A percentile compares a stretch with the other conserved stretches of the same genome.
Conservation (phyloP, 2,888 invertebrate species). For the Campaea margaritaria region DNA sequence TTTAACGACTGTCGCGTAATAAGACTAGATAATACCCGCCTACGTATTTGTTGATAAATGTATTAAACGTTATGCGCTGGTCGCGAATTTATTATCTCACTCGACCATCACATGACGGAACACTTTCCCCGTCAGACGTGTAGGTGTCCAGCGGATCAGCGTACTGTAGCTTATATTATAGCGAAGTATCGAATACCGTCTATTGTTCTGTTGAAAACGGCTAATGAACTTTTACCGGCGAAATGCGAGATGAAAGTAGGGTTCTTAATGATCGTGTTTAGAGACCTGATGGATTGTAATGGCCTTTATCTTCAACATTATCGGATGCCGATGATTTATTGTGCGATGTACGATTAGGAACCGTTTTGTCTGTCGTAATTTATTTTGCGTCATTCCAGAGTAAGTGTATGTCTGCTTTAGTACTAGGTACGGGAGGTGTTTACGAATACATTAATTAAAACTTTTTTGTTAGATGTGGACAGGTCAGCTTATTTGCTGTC, state of each 20-base stretch:
- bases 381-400: constrained; percentile 16
- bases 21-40: constrained; percentile 21
- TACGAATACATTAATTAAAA: no score
- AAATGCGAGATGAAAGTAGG: constrained; percentile 64
- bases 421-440: no score
- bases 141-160: constrained; percentile 64
- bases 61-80: constrained; percentile 60
- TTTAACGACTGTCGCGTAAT: constrained; percentile 26
- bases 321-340: constrained; percentile 49
- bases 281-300: constrained; percentile 61
- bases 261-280: constrained; percentile 63
- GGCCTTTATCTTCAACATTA: constrained; percentile 54
- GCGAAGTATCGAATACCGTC: constrained; percentile 49
- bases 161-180: constrained; percentile 35
- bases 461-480: no score
- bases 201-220: constrained; percentile 64
- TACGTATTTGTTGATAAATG: constrained; percentile 27
- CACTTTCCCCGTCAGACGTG: constrained; percentile 67
- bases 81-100: constrained; percentile 55
- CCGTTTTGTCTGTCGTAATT: constrained; percentile 29
- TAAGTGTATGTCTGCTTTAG: no score
- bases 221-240: constrained; percentile 73
- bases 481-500: no score
- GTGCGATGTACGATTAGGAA: constrained; percentile 34
- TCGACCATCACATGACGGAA: constrained; percentile 56